Evolutionary conservation across 1,140 invertebrate genomes (phyloP), one percentile per base, ranked within the genome.

Genomic region (Ptiloglossa arizonensis): DNA sequence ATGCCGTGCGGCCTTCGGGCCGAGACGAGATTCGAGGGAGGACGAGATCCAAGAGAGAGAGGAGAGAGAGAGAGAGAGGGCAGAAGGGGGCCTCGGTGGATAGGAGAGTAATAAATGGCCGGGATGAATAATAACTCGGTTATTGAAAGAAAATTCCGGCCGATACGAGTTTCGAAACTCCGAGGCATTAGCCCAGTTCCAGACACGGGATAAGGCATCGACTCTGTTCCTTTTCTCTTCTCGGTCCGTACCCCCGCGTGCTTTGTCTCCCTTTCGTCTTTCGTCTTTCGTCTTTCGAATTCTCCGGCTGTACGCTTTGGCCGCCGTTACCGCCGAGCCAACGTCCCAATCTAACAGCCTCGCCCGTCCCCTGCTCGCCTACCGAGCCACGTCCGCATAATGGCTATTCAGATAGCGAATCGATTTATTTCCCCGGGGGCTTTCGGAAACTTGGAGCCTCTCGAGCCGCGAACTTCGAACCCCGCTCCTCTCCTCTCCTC

Each of bases 401-500:
- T 86, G 87, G 86, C 78, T 89, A 87, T 87, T 83, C 86, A 82
- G 86, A 87, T 87, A 87, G 85, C 86, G 81, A 87, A 87, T 87
- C 86, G 85, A 87, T 87, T 87, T 87, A 87, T 87, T 87, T 85
- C 86, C 86, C 76, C 68, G 54, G 67, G 70, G 80, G 73, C 76
- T 79, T 83, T 73, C 72, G 71, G 54, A 86, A 85, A 85, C 82
- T 82, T 83, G 48, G 69, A 67, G 46, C 68, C 59, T 76, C 60
- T 50, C 62, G 70, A 48, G 13, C 59, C 27, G 41, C 60, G 60
- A 79, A 70, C 69, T 74, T 59, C 64, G 54, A 69, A 76, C 73
- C 32, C 5, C n/a, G n/a, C n/a, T n/a, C n/a, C n/a, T n/a, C n/a
- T n/a, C n/a, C n/a, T 24, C 44, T 72, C 52, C 17, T 41, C 35